phyloP scores from a whole-genome alignment of 2,797 vertebrate species.

The Cirrhinus mrigala region DNA sequence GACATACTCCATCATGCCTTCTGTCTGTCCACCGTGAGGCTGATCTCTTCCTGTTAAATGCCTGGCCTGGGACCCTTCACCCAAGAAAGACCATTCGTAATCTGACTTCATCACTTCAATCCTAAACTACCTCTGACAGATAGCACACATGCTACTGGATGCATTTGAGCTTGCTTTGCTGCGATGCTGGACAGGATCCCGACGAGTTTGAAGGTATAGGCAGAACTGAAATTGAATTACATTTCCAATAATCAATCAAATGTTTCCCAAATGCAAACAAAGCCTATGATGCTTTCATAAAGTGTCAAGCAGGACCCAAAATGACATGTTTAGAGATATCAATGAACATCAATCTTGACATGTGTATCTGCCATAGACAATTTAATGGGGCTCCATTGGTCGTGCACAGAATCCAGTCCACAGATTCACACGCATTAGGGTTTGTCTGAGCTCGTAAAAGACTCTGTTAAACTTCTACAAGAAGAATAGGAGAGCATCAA shows the following conservation, averaged over 20 bases:
- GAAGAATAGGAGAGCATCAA: background rate
- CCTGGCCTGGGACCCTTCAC: conserved; percentile 12
- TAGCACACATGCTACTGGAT: background rate
- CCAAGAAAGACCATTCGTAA: conserved; percentile 10
- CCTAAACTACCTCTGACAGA: conserved; percentile 22
- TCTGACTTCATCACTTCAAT: conserved; percentile 40
- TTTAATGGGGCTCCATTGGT: background rate
- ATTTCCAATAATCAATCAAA: background rate
- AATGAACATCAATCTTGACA: background rate
- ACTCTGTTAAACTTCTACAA: conserved; percentile 15
- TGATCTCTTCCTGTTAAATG: conserved; percentile 30
- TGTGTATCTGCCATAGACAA: background rate
- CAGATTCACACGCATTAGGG: background rate
- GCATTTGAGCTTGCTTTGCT: conserved; percentile 2
- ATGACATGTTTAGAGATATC: background rate
- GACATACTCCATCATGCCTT: conserved; percentile 28
- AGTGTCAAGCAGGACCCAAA: background rate
- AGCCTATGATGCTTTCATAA: background rate
- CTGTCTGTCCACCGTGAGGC: background rate
- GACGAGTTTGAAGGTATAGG: background rate
- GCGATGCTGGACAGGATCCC: conserved; percentile 15
- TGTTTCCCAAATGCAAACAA: background rate
- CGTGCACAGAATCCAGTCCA: background rate
- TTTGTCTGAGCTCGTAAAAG: conserved; percentile 5
- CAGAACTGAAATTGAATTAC: background rate